Evolutionary conservation across 2,888 invertebrate species (phyloP), one percentile per base, ranked within the genome.

Genomic region (Noctua janthina): DNA sequence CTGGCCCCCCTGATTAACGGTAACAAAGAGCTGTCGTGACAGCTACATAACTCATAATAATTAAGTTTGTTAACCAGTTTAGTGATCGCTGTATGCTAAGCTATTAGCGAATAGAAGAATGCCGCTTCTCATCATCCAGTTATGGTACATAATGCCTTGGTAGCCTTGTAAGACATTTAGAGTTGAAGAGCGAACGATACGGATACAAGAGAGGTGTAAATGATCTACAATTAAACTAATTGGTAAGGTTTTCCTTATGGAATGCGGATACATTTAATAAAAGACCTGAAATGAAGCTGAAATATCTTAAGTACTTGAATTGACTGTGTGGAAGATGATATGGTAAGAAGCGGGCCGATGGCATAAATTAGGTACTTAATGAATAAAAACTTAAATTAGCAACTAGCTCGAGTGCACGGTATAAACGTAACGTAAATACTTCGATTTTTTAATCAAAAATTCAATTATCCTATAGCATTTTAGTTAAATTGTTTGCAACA

Each of bases 1-100:
- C 20, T 20, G 59, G 66, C 62, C n/a, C 67, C 35, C 20, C 35
- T 78, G 23, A 70, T 54, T n/a, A n/a, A 67, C n/a, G 15, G 1
- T 6, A 29, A 76, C 56, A 85, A 72, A 56, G 54, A 49, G 67
- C 2, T 59, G 77, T 82, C 82, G 86, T 84, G 86, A 82, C 72
- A 86, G 35, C 20, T 17, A 39, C 29, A 49, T 83, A 83, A 56
- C 43, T 79, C 68, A 79, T 84, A 68, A 79, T 29, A 39, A 68
- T 84, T 46, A 67, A 71, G n/a, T 82, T 79, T 71, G 59, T 72
- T 46, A 79, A 84, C 23, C 49, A 62, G 49, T 54, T 84, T 79
- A 82, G 72, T 54, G 54, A 73, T 64, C 20, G 15, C 54, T 84
- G 73, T 84, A 35, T 79, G 10, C 43, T n/a, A 46, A 68, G 4